Conservation (phyloP, 2,888 invertebrate genomes). For the Byasa hedistus region DNA sequence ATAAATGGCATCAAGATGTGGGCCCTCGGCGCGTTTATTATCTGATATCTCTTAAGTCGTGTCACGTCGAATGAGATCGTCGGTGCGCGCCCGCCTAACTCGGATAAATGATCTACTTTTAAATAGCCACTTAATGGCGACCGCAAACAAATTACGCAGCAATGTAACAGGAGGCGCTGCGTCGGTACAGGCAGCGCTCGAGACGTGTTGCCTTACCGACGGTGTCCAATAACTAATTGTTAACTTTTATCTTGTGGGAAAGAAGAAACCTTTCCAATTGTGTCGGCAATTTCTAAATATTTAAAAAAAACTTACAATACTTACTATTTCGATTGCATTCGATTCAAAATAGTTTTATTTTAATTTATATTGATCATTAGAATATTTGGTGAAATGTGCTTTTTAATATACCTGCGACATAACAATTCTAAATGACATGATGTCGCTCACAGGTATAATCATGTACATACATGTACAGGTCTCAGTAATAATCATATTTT, state of each 20-base stretch:
- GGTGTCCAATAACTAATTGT: constrained; percentile 23
- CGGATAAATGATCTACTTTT: constrained; percentile 64
- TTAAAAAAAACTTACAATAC: neutral
- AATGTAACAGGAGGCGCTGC: constrained; percentile 43
- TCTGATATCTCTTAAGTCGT: constrained; percentile 67
- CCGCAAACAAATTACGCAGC: constrained; percentile 61
- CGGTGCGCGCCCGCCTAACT: constrained; percentile 46
- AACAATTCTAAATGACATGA: no score
- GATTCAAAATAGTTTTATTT: no score
- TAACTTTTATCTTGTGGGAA: constrained; percentile 5
- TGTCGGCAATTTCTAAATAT: neutral
- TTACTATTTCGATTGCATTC: no score
- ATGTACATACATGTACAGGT: no score
- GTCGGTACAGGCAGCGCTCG: neutral
- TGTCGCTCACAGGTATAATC: no score
- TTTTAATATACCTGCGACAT: no score
- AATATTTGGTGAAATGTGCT: no score
- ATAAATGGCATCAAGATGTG: constrained; percentile 62
- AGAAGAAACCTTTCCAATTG: neutral
- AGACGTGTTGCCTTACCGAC: constrained; percentile 30
- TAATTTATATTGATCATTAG: no score
- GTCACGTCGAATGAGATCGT: constrained; percentile 68
- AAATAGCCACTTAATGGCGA: constrained; percentile 60
- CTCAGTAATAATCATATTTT: no score
- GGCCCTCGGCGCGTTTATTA: constrained; percentile 57